Evolutionary conservation across 2,888 invertebrate genomes (phyloP), one percentile per base, ranked within the genome.

Genomic region (Hirtodrosophila trivittata): DNA sequence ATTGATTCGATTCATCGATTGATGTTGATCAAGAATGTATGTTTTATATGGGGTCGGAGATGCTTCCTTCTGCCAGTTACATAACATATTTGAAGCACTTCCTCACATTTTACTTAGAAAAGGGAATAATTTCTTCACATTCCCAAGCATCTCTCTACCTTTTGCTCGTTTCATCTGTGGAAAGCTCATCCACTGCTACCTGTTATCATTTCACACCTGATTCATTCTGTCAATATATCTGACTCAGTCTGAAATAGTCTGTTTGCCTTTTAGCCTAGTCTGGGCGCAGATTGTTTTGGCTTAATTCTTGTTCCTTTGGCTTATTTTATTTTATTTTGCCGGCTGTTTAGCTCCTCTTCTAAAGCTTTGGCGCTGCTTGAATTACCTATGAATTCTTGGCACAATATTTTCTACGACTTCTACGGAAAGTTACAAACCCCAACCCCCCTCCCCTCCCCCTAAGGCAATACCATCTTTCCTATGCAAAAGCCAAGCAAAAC

Each of bases 381-480:
- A 37, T 41, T 50, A 42, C 54, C 62, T 58, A 39, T 50, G 49
- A 49, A 9, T 51, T 66, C 18, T 4, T 33, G 16, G 28, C 18
- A 13, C n/a, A 30, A 43, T 46, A n/a, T 42, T 60, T 51, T 56
- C 35, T 51, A 60, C 16, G 72, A 71, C 72, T 71, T 66, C 66
- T 50, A 18, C 70, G 52, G 30, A 57, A 49, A 52, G 32, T 32
- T 38, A 60, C 35, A 45, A 41, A 43, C 13, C 47, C 12, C 32
- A 28, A 66, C 13, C 50, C 13, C 16, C 3, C 7, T 26, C 18
- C 21, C 21, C 4, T 2, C 6, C 7, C 8, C 18, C 4, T 10
- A 21, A 21, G 18, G 10, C 16, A 28, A 28, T 5, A 28, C n/a
- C n/a, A n/a, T n/a, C n/a, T 7, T 9, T 28, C 9, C 28, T 7